Conservation (phyloP, 2,888 invertebrate species). For the Agelastica alni region DNA sequence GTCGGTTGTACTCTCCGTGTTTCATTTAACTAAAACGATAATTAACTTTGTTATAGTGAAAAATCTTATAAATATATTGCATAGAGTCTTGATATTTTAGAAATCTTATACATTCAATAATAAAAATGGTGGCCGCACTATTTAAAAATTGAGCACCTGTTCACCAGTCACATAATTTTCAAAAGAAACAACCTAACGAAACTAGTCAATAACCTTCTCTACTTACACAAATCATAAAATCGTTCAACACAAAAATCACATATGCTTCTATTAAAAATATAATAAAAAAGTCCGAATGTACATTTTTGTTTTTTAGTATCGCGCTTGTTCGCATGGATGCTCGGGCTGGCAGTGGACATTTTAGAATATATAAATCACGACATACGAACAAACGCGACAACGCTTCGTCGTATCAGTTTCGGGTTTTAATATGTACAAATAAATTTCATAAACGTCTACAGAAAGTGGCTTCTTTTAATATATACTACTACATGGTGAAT, state of each 20-base stretch:
- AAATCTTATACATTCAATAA: slow-evolving; percentile 22
- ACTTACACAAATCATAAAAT: slow-evolving; percentile 29
- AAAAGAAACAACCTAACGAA: slow-evolving; percentile 26
- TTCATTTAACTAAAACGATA: slow-evolving; percentile 9
- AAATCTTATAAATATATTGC: slow-evolving; percentile 28
- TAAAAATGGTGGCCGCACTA: slow-evolving; percentile 46
- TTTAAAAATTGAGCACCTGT: slow-evolving; percentile 55
- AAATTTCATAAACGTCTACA: too few species aligned
- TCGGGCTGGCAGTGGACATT: slow-evolving; percentile 54
- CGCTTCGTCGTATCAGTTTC: slow-evolving; percentile 32
- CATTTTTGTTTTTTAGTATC: slow-evolving; percentile 10
- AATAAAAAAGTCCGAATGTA: slow-evolving; percentile 22
- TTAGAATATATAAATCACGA: slow-evolving; percentile 53
- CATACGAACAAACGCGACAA: slow-evolving; percentile 47
- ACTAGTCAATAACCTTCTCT: slow-evolving; percentile 28
- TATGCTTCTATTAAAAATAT: slow-evolving; percentile 24
- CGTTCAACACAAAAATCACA: slow-evolving; percentile 26
- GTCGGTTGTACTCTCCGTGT: background rate
- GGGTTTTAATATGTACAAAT: too few species aligned
- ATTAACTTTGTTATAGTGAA: slow-evolving; percentile 19
- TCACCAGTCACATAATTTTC: slow-evolving; percentile 44
- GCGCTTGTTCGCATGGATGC: slow-evolving; percentile 48
- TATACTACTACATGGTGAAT: too few species aligned
- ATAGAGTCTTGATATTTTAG: slow-evolving; percentile 21
- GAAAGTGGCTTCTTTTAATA: too few species aligned